phyloP scores from a whole-genome alignment of 2,888 invertebrate genomes.

The Stenchaetothrips biformis region DNA sequence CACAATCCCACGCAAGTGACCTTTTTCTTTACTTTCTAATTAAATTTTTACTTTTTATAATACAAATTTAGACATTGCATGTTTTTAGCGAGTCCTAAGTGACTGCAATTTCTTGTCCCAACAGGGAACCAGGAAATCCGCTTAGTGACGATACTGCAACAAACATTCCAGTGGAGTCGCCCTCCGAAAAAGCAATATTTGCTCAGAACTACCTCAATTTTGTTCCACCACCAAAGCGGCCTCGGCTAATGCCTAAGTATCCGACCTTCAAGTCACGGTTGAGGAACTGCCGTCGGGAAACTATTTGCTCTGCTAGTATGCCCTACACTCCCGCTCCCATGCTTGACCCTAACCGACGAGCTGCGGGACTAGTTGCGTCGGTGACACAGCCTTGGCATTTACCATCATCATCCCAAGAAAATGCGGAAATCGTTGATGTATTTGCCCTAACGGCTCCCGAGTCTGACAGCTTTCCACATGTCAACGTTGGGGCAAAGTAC shows the following conservation, averaged over 20 bases:
- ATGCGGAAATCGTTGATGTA: conserved; percentile 33
- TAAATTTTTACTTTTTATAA: no score
- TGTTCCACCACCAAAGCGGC: conserved; percentile 41
- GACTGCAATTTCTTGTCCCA: no score
- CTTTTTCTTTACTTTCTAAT: no score
- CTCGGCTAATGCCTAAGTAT: conserved; percentile 45
- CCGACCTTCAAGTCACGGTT: conserved; percentile 50
- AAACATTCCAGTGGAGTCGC: conserved; percentile 51
- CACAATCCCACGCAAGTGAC: no score
- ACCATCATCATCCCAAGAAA: conserved; percentile 39
- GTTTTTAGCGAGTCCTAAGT: no score
- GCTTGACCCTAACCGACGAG: conserved; percentile 83
- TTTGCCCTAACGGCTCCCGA: conserved; percentile 46
- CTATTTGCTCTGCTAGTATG: conserved; percentile 48
- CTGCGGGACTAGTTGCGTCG: conserved; percentile 74
- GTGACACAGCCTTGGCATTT: conserved; percentile 44
- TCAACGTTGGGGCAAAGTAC: conserved; percentile 81
- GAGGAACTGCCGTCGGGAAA: conserved; percentile 48
- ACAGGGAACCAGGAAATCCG: no score
- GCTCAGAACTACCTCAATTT: no score
- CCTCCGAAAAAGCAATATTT: conserved; percentile 27
- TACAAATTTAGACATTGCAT: no score
- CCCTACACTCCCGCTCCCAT: conserved; percentile 92
- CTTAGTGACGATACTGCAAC: no score
- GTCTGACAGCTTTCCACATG: conserved; percentile 62